Evolutionary conservation across 1,140 invertebrate genomes (phyloP).

Genomic region (Drosophila ananassae): DNA sequence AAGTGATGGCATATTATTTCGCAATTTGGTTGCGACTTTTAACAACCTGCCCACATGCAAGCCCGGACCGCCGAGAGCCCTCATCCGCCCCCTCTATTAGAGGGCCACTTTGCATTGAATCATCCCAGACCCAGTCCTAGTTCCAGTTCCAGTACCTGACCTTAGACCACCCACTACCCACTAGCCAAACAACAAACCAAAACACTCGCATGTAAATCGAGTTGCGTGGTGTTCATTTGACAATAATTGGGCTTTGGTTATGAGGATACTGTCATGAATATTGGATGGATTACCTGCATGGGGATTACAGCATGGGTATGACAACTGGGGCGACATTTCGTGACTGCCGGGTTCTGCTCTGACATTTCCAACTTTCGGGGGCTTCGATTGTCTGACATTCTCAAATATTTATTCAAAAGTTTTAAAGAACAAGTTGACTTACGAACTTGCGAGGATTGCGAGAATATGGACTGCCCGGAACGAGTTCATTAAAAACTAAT

Average conservation of each 20-base stretch:
- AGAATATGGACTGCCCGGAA: too few relatives aligned
- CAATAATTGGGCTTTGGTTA: constrained; percentile 46
- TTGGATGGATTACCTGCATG: constrained; percentile 13
- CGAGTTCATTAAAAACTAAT: too few relatives aligned
- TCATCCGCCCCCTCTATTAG: constrained; percentile 8
- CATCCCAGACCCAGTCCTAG: constrained; percentile 3
- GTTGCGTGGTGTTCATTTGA: constrained; percentile 49
- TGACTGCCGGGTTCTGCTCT: constrained; percentile 15
- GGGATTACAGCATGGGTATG: constrained; percentile 38
- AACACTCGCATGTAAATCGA: constrained; percentile 44
- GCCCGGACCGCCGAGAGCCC: constrained; percentile 18
- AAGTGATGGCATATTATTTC: constrained; percentile 38
- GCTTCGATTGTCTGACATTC: constrained; percentile 9
- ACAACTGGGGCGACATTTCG: constrained; percentile 35
- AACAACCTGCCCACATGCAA: constrained; percentile 49
- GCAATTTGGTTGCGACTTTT: constrained; percentile 65
- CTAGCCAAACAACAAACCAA: constrained; percentile 21
- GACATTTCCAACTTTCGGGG: constrained; percentile 16
- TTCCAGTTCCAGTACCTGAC: constrained; percentile 14
- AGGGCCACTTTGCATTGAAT: neutral
- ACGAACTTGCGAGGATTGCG: too few relatives aligned
- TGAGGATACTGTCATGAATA: constrained; percentile 40
- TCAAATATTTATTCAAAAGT: constrained; percentile 18
- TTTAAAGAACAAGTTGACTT: neutral
- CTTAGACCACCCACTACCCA: constrained; percentile 16